phyloP scores from a whole-genome alignment of 2,888 invertebrate genomes.

The Autographa pulchrina region DNA sequence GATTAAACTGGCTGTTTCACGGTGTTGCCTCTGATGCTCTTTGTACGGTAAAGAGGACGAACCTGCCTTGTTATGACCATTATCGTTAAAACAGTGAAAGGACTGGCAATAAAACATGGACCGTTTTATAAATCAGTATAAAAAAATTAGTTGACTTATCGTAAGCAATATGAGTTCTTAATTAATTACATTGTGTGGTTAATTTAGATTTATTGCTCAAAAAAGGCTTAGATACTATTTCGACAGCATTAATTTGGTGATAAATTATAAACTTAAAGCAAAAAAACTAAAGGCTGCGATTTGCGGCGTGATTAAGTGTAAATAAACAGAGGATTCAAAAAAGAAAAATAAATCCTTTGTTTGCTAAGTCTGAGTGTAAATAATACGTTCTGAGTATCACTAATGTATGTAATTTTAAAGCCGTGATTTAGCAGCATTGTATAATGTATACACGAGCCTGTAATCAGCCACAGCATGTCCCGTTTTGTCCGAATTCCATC shows the following conservation, averaged over 20 bases:
- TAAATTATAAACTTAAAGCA: neutral
- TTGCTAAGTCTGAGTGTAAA: conserved; percentile 36
- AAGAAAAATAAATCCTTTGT: conserved; percentile 17
- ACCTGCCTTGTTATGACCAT: conserved; percentile 12
- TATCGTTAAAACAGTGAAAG: neutral
- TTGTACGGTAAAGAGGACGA: conserved; percentile 27
- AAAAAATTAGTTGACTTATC: neutral
- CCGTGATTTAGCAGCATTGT: conserved; percentile 52
- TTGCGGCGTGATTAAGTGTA: neutral
- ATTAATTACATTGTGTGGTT: neutral
- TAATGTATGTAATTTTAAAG: conserved; percentile 34
- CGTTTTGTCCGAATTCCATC: conserved; percentile 83
- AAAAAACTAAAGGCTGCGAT: neutral
- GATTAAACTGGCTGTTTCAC: conserved; percentile 64
- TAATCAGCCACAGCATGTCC: conserved; percentile 63
- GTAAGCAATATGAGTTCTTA: neutral
- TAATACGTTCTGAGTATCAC: conserved; percentile 31
- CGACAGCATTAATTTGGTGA: neutral
- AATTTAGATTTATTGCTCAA: neutral
- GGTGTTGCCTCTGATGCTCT: conserved; percentile 45
- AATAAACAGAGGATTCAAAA: neutral
- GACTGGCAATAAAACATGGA: neutral
- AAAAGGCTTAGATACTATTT: neutral
- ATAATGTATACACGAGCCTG: conserved; percentile 58
- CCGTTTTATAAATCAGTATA: neutral